Conservation (phyloP, 2,113 vertebrate species). For the Origma solitaria region DNA sequence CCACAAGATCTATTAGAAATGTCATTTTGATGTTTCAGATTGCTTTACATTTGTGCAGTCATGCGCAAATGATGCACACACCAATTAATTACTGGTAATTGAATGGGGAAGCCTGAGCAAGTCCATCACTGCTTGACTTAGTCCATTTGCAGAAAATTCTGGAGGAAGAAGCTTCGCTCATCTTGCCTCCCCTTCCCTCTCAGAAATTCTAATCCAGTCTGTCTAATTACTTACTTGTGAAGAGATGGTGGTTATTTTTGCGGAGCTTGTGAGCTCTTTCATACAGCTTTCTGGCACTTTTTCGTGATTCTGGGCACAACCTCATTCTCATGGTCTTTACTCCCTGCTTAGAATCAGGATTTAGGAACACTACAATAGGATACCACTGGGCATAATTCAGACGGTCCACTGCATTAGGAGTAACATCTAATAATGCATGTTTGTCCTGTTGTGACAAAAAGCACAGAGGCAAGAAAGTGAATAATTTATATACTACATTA, state of each 20-base stretch:
- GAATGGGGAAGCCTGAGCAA: background rate
- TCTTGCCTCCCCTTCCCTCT: background rate
- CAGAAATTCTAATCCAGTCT: background rate
- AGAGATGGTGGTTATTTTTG: constrained; percentile 98
- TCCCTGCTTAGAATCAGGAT: constrained; percentile 96
- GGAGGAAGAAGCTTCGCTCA: background rate
- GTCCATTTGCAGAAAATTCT: background rate
- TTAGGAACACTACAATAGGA: constrained; percentile 96
- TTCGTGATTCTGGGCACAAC: constrained; percentile 92
- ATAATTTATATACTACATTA: background rate
- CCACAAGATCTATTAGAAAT: background rate
- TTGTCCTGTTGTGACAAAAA: constrained; percentile 81
- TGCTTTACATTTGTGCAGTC: background rate
- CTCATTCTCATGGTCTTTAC: constrained; percentile 98
- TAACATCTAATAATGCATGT: constrained; percentile 96
- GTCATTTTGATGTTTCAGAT: background rate
- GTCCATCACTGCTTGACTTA: background rate
- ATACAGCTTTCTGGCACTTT: constrained; percentile 94
- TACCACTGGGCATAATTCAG: constrained; percentile 99
- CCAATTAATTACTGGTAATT: background rate
- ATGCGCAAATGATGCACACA: background rate
- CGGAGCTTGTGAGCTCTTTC: constrained; percentile 96
- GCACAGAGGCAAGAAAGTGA: background rate
- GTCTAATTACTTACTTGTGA: constrained; percentile 85
- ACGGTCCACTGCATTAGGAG: constrained; percentile 97